These are phyloP conservation scores for Helobdella robusta DNA, from an alignment of 2,888 invertebrate genomes.

Conservation along the genomic window DNA sequence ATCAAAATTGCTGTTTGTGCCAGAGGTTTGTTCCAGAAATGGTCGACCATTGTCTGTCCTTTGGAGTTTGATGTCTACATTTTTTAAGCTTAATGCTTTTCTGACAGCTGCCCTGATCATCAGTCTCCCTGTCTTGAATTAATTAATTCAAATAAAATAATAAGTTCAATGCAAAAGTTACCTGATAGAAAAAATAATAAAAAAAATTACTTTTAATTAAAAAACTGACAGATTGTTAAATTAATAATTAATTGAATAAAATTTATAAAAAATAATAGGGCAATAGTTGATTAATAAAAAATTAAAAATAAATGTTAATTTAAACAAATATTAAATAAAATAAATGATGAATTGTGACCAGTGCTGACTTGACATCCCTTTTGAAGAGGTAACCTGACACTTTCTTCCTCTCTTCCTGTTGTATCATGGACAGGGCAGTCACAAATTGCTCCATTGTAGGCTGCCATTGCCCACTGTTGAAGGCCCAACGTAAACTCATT, in stretches of 20 bases:
- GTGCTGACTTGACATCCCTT: conserved; percentile 14
- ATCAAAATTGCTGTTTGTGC: conserved; percentile 45
- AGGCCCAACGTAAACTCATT: conserved; percentile 16
- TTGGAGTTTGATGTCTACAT: neutral
- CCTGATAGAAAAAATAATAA: neutral
- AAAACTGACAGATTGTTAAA: no score
- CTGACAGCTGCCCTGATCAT: conserved; percentile 12
- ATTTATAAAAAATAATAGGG: no score
- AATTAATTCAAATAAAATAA: neutral
- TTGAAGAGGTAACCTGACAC: conserved; percentile 8
- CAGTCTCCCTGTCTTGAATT: conserved; percentile 15
- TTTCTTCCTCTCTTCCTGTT: conserved; percentile 19
- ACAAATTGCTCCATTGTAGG: conserved; percentile 11
- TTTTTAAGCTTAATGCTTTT: neutral
- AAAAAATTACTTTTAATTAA: neutral
- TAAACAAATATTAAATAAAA: no score
- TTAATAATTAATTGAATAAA: no score
- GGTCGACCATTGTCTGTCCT: conserved; percentile 13
- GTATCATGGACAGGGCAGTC: neutral
- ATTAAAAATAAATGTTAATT: no score
- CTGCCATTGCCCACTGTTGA: conserved; percentile 12
- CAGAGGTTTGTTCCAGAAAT: neutral
- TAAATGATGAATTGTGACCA: no score
- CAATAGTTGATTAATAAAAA: no score
- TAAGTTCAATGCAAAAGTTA: neutral